A percentile compares a stretch with the other conserved stretches of the same genome.
phyloP scores from a whole-genome alignment of 2,113 vertebrate species.

The Boulengeromyrus knoepffleri region DNA sequence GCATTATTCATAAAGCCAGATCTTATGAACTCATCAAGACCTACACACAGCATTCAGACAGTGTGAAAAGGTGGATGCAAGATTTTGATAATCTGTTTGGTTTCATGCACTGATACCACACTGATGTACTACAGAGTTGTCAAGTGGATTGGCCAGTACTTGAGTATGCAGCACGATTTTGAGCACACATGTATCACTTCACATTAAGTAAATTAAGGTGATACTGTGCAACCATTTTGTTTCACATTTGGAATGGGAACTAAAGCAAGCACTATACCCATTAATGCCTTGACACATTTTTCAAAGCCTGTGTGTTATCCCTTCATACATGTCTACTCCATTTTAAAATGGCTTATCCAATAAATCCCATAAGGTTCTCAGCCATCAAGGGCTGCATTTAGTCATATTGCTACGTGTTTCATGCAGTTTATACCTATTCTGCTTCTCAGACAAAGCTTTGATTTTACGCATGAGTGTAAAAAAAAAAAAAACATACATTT shows the following conservation, averaged over 20 bases:
- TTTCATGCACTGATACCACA: neutral
- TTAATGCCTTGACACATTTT: neutral
- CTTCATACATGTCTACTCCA: neutral
- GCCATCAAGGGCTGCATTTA: neutral
- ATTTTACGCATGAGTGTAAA: neutral
- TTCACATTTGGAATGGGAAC: neutral
- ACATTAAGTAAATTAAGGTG: neutral
- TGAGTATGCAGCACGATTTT: neutral
- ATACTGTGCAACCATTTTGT: neutral
- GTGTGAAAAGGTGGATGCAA: neutral
- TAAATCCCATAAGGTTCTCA: neutral
- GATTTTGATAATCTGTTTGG: neutral
- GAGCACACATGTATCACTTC: neutral
- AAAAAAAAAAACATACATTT: neutral
- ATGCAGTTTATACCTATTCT: neutral
- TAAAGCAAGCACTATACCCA: neutral
- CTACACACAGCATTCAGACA: neutral
- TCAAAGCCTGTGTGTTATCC: neutral
- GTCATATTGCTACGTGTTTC: neutral
- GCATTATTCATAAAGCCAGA: neutral
- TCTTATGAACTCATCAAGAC: neutral
- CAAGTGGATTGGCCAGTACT: neutral
- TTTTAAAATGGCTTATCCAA: neutral
- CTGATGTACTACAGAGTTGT: neutral
- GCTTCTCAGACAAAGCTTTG: neutral